A percentile compares a stretch with the other conserved stretches of the same genome.
Conservation (phyloP, 2,797 vertebrate species). For the Nyctibius grandis region DNA sequence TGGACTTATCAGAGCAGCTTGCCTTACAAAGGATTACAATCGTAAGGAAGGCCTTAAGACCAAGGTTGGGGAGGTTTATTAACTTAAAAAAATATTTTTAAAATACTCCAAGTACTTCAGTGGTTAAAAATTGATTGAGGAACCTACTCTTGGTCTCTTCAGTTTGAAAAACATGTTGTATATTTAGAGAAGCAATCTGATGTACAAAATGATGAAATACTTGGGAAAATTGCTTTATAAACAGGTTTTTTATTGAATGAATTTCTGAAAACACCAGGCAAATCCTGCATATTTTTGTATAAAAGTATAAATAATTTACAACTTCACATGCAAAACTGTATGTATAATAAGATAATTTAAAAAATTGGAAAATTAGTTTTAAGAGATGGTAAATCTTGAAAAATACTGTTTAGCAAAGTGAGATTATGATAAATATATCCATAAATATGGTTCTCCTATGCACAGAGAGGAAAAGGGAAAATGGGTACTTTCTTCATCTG, state of each 20-base stretch:
- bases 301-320: background rate
- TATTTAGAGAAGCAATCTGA: background rate
- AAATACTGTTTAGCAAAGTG: background rate
- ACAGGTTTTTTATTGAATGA: rapidly evolving
- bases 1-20: background rate
- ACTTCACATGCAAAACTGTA: background rate
- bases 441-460: background rate
- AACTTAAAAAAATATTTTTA: background rate
- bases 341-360: background rate
- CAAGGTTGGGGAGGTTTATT: background rate
- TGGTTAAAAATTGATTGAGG: background rate
- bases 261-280: background rate
- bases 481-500: background rate
- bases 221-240: background rate
- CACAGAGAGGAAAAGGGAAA: background rate
- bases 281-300: background rate
- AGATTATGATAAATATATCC: background rate
- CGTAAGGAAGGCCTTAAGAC: background rate
- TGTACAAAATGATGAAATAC: background rate
- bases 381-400: background rate
- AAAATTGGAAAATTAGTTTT: background rate
- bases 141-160: background rate
- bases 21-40: background rate
- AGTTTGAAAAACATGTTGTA: background rate
- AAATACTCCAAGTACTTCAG: background rate